Evolutionary conservation across 1,140 invertebrate genomes (phyloP), one percentile per base, ranked within the genome.

Genomic region (Gryllus bimaculatus): DNA sequence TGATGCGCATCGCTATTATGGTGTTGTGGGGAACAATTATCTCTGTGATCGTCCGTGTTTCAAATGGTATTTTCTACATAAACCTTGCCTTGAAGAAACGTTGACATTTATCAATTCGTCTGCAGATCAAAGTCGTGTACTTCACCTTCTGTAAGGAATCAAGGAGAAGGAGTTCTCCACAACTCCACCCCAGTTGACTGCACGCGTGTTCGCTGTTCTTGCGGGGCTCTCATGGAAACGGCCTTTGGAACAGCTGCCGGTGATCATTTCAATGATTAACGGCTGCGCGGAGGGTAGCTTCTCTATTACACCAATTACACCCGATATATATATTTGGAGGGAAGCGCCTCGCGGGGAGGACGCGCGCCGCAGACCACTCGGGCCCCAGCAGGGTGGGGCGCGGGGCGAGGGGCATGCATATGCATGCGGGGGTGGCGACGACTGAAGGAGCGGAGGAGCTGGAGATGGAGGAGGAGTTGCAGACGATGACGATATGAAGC

Each of bases 241-340:
- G 54, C 18, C 54, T 10, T 10, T 13, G 54, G 18, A 66, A 66
- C 54, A 66, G 2, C 54, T 66, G 54, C 54, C 54, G 10, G 54
- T 66, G 54, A 66, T 66, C 54, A 66, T 66, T 66, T 66, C 54
- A 66, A 66, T 66, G 54, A 66, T 66, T 66, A 66, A 66, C 54
- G 54, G 18, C 54, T 7, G 10, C 7, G 18, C 54, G 2, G 18
- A 66, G 54, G 54, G 54, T 66, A 66, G 54, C 54, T 66, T 18
- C 54, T 66, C 54, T 66, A 66, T 66, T 66, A 66, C 54, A 66
- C 10, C 54, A 66, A 66, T 66, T 66, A 66, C 54, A 66, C 54
- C 54, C 1, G 54, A 66, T 66, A 66, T 66, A 54, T 54, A 66
- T 66, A 66, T 66, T 18, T 10, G 10, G 18, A 18, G 10, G 54